Evolutionary conservation across 2,113 vertebrate genomes (phyloP).

Genomic region (Paradisaea rubra): DNA sequence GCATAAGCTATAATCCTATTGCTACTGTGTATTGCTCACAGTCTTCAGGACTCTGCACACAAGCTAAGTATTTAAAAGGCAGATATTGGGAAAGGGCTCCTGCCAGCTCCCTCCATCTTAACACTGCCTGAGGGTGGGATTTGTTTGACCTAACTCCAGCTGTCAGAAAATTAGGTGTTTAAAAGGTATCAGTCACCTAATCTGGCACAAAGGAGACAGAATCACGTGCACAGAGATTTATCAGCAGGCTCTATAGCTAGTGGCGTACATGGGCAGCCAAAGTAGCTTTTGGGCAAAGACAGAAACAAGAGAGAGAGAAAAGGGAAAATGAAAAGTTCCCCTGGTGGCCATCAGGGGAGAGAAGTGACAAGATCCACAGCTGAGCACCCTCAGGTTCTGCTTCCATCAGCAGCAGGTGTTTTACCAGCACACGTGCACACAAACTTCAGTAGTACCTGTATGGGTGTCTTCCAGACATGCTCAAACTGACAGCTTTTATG

Average conservation of each 20-base stretch:
- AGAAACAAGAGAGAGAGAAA: neutral
- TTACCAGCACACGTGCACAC: neutral
- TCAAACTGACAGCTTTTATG: neutral
- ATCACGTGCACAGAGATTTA: neutral
- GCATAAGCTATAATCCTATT: neutral
- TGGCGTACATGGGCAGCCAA: neutral
- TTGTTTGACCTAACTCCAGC: slow-evolving; percentile 3
- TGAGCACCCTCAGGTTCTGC: neutral
- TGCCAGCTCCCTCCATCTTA: neutral
- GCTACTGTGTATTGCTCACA: neutral
- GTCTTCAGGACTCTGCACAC: neutral
- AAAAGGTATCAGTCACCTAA: neutral
- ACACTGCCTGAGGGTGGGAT: neutral
- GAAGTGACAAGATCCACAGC: neutral
- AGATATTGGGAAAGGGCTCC: neutral
- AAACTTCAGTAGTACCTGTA: neutral
- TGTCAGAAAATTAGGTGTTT: neutral
- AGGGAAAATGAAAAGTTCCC: neutral
- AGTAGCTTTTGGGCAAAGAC: neutral
- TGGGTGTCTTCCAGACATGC: neutral
- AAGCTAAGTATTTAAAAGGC: neutral
- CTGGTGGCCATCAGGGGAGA: neutral
- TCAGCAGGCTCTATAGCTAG: neutral
- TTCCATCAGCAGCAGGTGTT: neutral
- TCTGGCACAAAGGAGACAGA: neutral